phyloP scores from a whole-genome alignment of 2,797 vertebrate genomes.

The Mormyrops attenuatus region DNA sequence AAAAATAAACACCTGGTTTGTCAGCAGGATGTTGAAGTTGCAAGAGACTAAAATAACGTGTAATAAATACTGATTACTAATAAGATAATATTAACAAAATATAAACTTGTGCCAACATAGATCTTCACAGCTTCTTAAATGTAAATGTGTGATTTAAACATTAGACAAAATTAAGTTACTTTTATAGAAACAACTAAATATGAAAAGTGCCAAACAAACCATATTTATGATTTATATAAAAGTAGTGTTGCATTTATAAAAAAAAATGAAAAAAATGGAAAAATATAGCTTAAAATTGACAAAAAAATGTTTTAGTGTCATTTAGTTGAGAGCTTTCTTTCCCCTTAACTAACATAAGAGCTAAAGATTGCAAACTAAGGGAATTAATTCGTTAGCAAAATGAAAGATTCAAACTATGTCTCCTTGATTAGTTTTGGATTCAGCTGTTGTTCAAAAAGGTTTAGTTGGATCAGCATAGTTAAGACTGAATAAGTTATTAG shows the following conservation, averaged over 20 bases:
- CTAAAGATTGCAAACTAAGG: constrained; percentile 33
- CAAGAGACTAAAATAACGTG: constrained; percentile 44
- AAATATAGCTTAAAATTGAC: constrained; percentile 27
- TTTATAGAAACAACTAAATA: constrained; percentile 68
- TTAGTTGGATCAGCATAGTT: constrained; percentile 60
- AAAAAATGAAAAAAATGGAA: constrained; percentile 40
- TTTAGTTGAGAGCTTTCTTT: constrained; percentile 49
- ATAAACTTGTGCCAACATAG: constrained; percentile 73
- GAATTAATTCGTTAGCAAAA: constrained; percentile 50
- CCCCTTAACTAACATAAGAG: constrained; percentile 50
- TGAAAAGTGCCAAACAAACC: constrained; percentile 78
- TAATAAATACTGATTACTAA: constrained; percentile 58
- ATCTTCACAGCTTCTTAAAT: constrained; percentile 55
- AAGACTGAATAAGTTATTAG: constrained; percentile 69
- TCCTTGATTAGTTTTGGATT: constrained; percentile 63
- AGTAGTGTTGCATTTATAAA: constrained; percentile 45
- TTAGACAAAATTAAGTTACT: constrained; percentile 64
- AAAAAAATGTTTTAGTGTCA: constrained; percentile 36
- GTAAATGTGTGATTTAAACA: constrained; percentile 62
- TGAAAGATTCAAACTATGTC: constrained; percentile 48
- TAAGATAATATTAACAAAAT: constrained; percentile 45
- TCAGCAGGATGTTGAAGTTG: constrained; percentile 60
- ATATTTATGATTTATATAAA: constrained; percentile 58
- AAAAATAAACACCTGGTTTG: constrained; percentile 66
- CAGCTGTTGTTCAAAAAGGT: constrained; percentile 39